Base-by-base conservation (phyloP, 2,797 vertebrate genomes). In the Balearica regulorum region DNA sequence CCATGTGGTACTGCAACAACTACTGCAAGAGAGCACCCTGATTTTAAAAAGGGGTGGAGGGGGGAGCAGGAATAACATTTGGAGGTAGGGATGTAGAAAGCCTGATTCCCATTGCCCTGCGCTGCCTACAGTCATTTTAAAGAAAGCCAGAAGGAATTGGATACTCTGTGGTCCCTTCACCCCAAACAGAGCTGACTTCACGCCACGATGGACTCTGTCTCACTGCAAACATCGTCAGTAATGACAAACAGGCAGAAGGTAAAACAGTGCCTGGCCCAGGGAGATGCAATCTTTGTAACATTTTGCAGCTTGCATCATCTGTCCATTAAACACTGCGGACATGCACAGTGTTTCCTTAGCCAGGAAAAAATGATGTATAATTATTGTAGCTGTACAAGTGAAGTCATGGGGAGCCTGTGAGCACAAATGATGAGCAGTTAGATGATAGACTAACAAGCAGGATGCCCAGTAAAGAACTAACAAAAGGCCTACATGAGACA, bases 161-260 rank as follows among this genome's bases (percentile, higher is more conserved):
- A 16, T 44, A 53, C 41, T 68, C 61, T 12, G 44, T 5, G 31
- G n/a, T 64, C 49, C 29, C 48, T 77, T 43, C 7, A 6, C 46
- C 6, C 37, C n/a, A 31, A 39, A 12, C 1, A 4, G 55, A 68
- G 51, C 20, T 33, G 49, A 28, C 9, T 44, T 28, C 18, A 8
- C 4, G 29, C 57, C 48, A 6, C 0, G 0, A 5, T 1, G 41
- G 14, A 3, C 22, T 41, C 8, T 0, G 46, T 43, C 61, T 31
- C 28, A 13, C 19, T 5, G 10, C 19, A 44, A 51, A 17, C 1
- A 5, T 21, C 11, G 10, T 21, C 39, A 43, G 13, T 3, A 58
- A 64, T 8, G 35, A 35, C 37, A 24, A 82, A 25, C 10, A 22
- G 39, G 57, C 44, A 57, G 68, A 77, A 19, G 37, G 10, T 5